Evolutionary conservation across 2,113 vertebrate species (phyloP).

Genomic region (Eptatretus burgeri): DNA sequence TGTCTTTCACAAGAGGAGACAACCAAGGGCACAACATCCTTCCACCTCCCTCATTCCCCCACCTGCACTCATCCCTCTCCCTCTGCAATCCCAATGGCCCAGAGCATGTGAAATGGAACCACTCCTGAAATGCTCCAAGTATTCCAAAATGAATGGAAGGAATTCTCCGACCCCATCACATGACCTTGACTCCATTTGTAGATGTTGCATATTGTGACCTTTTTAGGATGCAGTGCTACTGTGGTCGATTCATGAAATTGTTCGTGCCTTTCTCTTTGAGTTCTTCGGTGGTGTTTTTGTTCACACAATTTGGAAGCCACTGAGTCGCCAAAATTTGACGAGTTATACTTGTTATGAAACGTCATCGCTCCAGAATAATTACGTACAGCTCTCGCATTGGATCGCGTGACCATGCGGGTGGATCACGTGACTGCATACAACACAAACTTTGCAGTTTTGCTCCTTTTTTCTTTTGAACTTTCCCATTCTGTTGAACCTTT

Average conservation of each 20-base stretch:
- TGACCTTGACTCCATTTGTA: too few relatives aligned
- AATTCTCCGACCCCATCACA: background rate
- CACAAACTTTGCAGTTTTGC: background rate
- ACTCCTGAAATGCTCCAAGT: background rate
- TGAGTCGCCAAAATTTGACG: background rate
- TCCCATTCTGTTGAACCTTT: background rate
- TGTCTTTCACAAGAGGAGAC: background rate
- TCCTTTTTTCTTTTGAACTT: background rate
- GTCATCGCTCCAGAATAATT: too few relatives aligned
- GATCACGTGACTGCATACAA: background rate
- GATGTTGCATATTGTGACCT: background rate
- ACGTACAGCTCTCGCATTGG: too few relatives aligned
- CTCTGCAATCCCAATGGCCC: background rate
- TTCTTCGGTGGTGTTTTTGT: background rate
- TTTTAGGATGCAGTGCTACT: background rate
- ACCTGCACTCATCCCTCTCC: background rate
- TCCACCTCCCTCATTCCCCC: background rate
- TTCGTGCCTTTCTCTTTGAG: background rate
- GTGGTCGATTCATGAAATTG: background rate
- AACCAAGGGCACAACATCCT: too few relatives aligned
- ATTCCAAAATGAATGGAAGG: background rate
- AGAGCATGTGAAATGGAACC: background rate
- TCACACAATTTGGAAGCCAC: background rate
- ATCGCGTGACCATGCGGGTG: too few relatives aligned
- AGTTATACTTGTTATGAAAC: too few relatives aligned